Conservation (phyloP, 2,797 vertebrate genomes). For the Pampus argenteus region DNA sequence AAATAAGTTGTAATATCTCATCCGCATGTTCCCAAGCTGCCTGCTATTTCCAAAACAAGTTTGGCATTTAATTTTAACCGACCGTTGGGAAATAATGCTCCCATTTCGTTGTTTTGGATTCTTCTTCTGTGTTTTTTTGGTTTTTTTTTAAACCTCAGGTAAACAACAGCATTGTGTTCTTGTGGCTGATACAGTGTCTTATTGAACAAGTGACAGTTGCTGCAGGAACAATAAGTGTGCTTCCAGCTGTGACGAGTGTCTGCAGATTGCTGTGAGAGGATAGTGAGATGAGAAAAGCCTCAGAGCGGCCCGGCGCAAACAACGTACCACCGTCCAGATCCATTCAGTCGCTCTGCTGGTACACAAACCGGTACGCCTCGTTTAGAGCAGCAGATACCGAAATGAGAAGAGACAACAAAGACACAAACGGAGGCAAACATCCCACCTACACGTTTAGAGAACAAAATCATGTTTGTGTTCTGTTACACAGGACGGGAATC, state of each 20-base stretch:
- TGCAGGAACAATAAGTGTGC: neutral
- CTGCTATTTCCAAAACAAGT: too few relatives aligned
- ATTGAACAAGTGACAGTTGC: neutral
- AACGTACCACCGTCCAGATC: conserved; percentile 22
- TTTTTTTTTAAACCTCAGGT: too few relatives aligned
- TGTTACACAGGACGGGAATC: too few relatives aligned
- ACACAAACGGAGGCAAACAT: too few relatives aligned
- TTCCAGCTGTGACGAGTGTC: conserved; percentile 48
- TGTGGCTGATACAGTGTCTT: neutral
- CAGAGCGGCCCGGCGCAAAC: neutral
- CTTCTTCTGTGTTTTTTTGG: too few relatives aligned
- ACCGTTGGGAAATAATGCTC: neutral
- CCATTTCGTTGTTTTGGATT: neutral
- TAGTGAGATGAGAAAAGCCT: conserved; percentile 32
- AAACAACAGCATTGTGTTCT: neutral
- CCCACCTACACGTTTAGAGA: neutral
- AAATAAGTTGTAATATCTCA: neutral
- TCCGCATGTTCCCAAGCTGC: neutral
- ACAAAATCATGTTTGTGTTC: neutral
- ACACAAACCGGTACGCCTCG: neutral
- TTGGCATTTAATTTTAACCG: too few relatives aligned
- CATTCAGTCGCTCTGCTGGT: neutral
- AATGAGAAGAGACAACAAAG: too few relatives aligned
- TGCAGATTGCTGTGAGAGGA: conserved; percentile 10
- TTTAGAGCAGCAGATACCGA: conserved; percentile 19